These are phyloP conservation scores for Eulithis testata DNA, from an alignment of 2,888 invertebrate genomes.

Conservation along the genomic window DNA sequence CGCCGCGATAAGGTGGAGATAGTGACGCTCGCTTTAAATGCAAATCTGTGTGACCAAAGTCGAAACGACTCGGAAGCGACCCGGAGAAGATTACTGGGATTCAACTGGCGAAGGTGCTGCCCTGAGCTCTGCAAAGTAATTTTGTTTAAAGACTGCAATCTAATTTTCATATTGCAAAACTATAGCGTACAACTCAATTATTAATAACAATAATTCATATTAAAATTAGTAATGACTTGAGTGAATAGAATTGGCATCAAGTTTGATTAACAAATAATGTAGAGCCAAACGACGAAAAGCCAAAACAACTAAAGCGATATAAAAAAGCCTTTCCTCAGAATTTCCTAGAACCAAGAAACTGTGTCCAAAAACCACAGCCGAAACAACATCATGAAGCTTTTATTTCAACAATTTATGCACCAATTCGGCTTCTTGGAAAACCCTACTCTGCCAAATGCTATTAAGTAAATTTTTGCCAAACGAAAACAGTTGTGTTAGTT, in stretches of 20 bases:
- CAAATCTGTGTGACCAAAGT: conserved; percentile 61
- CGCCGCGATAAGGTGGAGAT: conserved; percentile 58
- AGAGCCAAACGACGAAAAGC: conserved; percentile 13
- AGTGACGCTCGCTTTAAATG: conserved; percentile 61
- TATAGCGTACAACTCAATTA: too few species aligned
- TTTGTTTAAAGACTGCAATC: not conserved
- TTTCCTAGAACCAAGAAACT: conserved; percentile 22
- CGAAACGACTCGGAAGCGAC: conserved; percentile 43
- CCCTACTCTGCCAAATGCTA: conserved; percentile 63
- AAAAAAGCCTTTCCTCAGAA: conserved; percentile 15
- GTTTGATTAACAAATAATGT: not conserved
- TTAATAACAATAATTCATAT: too few species aligned
- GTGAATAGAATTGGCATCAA: too few species aligned
- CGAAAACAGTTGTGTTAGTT: conserved; percentile 60
- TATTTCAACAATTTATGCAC: conserved; percentile 32
- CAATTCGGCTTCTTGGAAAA: conserved; percentile 43
- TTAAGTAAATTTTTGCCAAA: conserved; percentile 63
- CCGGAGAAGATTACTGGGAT: conserved; percentile 36
- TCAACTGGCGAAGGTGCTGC: conserved; percentile 26
- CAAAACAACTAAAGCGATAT: conserved; percentile 15
- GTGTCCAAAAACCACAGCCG: conserved; percentile 25
- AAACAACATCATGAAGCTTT: conserved; percentile 26
- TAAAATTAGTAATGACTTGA: too few species aligned
- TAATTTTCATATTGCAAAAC: not conserved
- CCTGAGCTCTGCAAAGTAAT: not conserved